A percentile compares a stretch with the other conserved stretches of the same genome.
phyloP scores from a whole-genome alignment of 2,888 invertebrate genomes.

The Drosophila eohydei region DNA sequence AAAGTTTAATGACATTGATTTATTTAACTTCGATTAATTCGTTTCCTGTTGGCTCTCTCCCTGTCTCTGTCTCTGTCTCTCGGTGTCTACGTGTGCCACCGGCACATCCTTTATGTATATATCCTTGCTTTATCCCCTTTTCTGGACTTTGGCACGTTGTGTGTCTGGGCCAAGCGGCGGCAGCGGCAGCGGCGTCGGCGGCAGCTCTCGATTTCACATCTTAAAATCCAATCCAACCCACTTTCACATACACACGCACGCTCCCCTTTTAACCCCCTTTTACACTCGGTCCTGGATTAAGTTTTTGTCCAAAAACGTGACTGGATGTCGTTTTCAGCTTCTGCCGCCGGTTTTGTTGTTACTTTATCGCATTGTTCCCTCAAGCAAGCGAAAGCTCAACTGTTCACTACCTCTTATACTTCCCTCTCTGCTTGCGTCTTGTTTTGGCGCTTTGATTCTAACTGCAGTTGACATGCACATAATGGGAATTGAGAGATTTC shows the following conservation, averaged over 20 bases:
- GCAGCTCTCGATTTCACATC: constrained; percentile 72
- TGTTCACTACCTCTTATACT: neutral
- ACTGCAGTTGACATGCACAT: constrained; percentile 82
- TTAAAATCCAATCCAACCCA: constrained; percentile 34
- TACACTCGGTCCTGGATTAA: constrained; percentile 62
- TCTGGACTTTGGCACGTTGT: constrained; percentile 77
- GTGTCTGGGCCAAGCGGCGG: constrained; percentile 57
- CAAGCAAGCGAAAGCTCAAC: constrained; percentile 44
- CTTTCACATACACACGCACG: constrained; percentile 12
- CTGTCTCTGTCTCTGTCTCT: constrained; percentile 1
- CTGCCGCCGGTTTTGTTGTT: constrained; percentile 50
- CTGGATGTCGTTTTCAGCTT: constrained; percentile 80
- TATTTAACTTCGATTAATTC: constrained; percentile 85
- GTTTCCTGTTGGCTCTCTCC: constrained; percentile 65
- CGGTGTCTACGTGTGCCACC: constrained; percentile 44
- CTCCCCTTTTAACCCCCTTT: constrained; percentile 24
- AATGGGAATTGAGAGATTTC: constrained; percentile 80
- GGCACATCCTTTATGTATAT: constrained; percentile 41
- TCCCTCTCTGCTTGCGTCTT: constrained; percentile 19
- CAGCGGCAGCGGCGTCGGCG: neutral
- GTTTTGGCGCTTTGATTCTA: constrained; percentile 74
- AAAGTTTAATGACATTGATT: constrained; percentile 84
- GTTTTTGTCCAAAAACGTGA: constrained; percentile 78
- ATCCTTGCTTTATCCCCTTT: constrained; percentile 38
- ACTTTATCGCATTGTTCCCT: constrained; percentile 70